Conservation (phyloP, 1,140 invertebrate species). For the Anadara kagoshimensis region DNA sequence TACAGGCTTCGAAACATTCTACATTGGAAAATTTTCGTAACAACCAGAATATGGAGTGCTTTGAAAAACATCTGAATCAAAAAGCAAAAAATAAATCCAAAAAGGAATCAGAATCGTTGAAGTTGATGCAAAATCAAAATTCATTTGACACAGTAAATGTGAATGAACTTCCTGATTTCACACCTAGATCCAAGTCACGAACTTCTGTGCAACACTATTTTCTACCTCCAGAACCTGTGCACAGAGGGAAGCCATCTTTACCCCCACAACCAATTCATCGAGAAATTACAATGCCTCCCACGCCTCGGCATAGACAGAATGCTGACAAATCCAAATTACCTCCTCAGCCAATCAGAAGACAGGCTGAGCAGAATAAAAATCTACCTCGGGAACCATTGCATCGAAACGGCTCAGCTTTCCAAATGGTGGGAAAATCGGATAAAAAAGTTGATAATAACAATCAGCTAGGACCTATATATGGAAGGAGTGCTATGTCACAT, state of each 20-base stretch:
- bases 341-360: conserved; percentile 40
- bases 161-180: neutral
- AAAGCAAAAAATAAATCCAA: too few relatives aligned
- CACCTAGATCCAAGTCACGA: conserved; percentile 28
- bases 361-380: conserved; percentile 11
- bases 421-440: conserved; percentile 36
- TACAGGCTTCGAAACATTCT: too few relatives aligned
- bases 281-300: too few relatives aligned
- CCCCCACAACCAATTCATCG: conserved; percentile 9
- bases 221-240: conserved; percentile 35
- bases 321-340: conserved; percentile 30
- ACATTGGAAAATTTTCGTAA: too few relatives aligned
- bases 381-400: conserved; percentile 42
- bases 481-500: conserved; percentile 4
- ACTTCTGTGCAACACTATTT: conserved; percentile 35
- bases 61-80: too few relatives aligned
- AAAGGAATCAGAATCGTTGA: too few relatives aligned
- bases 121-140: neutral
- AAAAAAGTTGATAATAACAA: neutral
- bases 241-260: conserved; percentile 16
- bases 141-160: conserved; percentile 22
- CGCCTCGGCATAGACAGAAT: conserved; percentile 27
- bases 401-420: conserved; percentile 41
- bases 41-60: too few relatives aligned
- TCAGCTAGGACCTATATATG: conserved; percentile 21